Evolutionary conservation across 2,797 vertebrate species (phyloP).

Genomic region (Dendrocincla tyrannina): DNA sequence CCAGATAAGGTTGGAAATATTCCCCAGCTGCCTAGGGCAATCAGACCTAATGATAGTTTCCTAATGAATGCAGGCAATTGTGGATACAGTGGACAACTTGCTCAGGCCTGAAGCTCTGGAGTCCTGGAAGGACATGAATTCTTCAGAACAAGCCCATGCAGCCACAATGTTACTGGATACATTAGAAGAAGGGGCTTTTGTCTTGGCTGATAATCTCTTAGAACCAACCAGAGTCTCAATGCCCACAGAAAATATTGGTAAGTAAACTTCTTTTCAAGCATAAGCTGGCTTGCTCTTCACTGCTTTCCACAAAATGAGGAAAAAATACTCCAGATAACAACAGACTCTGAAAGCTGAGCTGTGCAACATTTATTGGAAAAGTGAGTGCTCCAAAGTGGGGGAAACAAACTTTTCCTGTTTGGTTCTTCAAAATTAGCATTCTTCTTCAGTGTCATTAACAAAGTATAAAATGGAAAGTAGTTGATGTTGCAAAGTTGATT

Average conservation of each 20-base stretch:
- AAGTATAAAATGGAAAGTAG: background rate
- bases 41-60: slow-evolving; percentile 74
- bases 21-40: slow-evolving; percentile 35
- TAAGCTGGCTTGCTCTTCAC: background rate
- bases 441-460: slow-evolving; percentile 28
- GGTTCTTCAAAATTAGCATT: background rate
- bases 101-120: slow-evolving; percentile 94
- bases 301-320: background rate
- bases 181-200: slow-evolving; percentile 96
- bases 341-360: background rate
- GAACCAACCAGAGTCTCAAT: slow-evolving; percentile 96
- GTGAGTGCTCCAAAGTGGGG: background rate
- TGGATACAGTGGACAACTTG: slow-evolving; percentile 98
- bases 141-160: slow-evolving; percentile 94
- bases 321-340: background rate
- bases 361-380: background rate
- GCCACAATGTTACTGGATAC: slow-evolving; percentile 99
- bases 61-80: slow-evolving; percentile 91
- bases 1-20: slow-evolving; percentile 44
- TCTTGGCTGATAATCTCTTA: slow-evolving; percentile 96
- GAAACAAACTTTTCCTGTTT: background rate
- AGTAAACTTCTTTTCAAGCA: slow-evolving; percentile 70
- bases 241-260: slow-evolving; percentile 97
- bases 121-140: slow-evolving; percentile 98
- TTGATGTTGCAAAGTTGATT: background rate